phyloP scores from a whole-genome alignment of 2,888 invertebrate genomes.

The Lithophane semibrunnea region DNA sequence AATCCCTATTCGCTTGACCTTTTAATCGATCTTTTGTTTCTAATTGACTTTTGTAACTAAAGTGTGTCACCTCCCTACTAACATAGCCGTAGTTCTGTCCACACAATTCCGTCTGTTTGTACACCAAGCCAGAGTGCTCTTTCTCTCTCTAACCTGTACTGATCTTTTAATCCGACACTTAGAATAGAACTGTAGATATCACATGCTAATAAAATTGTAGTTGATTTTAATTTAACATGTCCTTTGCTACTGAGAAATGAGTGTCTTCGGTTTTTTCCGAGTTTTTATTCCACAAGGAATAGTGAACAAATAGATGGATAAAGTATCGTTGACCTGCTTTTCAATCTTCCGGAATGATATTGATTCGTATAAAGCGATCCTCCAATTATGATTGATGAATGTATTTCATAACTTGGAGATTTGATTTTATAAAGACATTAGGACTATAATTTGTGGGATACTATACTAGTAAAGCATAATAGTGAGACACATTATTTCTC shows the following conservation, averaged over 20 bases:
- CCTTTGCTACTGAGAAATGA: conserved; percentile 21
- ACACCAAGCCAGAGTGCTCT: conserved; percentile 78
- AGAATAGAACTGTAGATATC: conserved; percentile 59
- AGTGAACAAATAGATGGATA: not conserved
- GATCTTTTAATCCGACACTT: conserved; percentile 72
- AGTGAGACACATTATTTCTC: not conserved
- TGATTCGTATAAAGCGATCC: not conserved
- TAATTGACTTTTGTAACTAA: conserved; percentile 50
- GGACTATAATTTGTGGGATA: not conserved
- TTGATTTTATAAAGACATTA: not conserved
- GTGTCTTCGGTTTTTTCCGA: not conserved
- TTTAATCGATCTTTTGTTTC: conserved; percentile 21
- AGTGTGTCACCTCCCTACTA: conserved; percentile 62
- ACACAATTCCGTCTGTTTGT: conserved; percentile 60
- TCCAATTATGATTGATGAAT: not conserved
- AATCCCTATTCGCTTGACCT: conserved; percentile 35
- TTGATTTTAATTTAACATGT: conserved; percentile 41
- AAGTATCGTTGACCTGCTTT: not conserved
- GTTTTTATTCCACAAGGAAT: not conserved
- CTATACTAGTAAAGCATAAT: not conserved
- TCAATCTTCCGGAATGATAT: not conserved
- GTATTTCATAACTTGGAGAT: not conserved
- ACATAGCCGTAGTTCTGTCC: conserved; percentile 54
- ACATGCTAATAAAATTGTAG: conserved; percentile 54
- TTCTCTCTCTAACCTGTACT: conserved; percentile 84